phyloP scores from a whole-genome alignment of 1,140 invertebrate species.

The Anastatus disparis region DNA sequence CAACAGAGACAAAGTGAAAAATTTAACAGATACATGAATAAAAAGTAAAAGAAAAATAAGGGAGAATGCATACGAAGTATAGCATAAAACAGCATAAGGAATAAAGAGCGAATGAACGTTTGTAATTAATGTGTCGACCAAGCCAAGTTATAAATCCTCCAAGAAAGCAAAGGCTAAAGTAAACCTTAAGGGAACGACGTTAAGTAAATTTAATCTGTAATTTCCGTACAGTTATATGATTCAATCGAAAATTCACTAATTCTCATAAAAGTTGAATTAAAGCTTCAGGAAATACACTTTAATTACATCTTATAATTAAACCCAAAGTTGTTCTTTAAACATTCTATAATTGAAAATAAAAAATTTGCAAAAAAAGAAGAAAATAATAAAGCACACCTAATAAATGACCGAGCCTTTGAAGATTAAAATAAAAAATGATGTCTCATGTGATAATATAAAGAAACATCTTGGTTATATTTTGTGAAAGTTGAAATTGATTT shows the following conservation, averaged over 20 bases:
- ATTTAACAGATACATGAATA: neutral
- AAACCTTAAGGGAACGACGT: neutral
- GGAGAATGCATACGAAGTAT: neutral
- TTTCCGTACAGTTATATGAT: neutral
- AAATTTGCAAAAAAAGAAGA: no score
- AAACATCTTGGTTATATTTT: no score
- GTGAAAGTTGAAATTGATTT: slow-evolving; percentile 1
- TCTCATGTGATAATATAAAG: no score
- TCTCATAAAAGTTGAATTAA: slow-evolving; percentile 16
- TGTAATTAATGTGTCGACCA: slow-evolving; percentile 19
- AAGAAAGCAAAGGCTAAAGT: neutral
- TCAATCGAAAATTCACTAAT: slow-evolving; percentile 12
- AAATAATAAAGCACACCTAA: no score
- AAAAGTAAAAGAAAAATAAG: neutral
- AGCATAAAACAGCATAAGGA: neutral
- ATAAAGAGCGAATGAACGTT: slow-evolving; percentile 8
- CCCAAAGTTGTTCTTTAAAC: no score
- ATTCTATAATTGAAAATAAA: no score
- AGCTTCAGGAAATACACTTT: neutral
- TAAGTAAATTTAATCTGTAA: slow-evolving; percentile 17
- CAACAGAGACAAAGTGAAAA: neutral
- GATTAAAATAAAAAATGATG: no score
- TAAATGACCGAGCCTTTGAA: no score
- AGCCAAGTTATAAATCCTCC: slow-evolving; percentile 16
- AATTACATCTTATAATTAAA: neutral